A percentile compares a stretch with the other conserved stretches of the same genome.
Conservation (phyloP, 2,113 vertebrate species). For the Zeus faber region DNA sequence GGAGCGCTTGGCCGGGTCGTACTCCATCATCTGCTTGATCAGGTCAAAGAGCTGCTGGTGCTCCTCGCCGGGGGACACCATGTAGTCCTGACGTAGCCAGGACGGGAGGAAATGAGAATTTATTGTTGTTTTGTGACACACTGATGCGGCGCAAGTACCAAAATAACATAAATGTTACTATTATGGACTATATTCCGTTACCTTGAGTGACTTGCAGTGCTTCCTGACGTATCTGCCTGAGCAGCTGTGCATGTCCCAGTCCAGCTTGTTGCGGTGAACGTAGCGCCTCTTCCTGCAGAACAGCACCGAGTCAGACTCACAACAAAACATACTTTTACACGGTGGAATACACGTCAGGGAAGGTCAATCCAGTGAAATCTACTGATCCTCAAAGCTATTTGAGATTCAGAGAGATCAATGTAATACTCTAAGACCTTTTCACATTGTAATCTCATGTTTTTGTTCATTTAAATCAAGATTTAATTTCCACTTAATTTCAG, state of each 20-base stretch:
- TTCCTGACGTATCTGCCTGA: slow-evolving; percentile 87
- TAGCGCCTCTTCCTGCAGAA: slow-evolving; percentile 82
- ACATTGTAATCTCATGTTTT: too few relatives aligned
- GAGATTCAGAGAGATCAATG: too few relatives aligned
- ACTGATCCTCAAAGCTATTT: too few relatives aligned
- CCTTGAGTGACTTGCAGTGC: slow-evolving; percentile 91
- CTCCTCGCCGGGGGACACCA: slow-evolving; percentile 82
- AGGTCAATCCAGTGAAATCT: too few relatives aligned
- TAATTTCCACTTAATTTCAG: too few relatives aligned
- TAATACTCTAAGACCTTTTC: too few relatives aligned
- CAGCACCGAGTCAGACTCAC: too few relatives aligned
- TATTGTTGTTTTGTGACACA: background rate
- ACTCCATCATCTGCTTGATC: slow-evolving; percentile 90
- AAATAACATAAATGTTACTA: too few relatives aligned
- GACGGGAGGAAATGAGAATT: background rate
- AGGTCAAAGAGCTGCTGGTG: slow-evolving; percentile 91
- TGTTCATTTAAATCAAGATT: too few relatives aligned
- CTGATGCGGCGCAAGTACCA: background rate
- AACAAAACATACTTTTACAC: too few relatives aligned
- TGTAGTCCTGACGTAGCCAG: slow-evolving; percentile 80
- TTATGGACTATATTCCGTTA: too few relatives aligned
- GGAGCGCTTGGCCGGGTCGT: slow-evolving; percentile 87
- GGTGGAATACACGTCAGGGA: too few relatives aligned
- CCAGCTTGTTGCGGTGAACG: slow-evolving; percentile 83
- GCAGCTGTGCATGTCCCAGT: slow-evolving; percentile 91